Evolutionary conservation across 2,797 vertebrate species (phyloP).

Genomic region (Huso huso): DNA sequence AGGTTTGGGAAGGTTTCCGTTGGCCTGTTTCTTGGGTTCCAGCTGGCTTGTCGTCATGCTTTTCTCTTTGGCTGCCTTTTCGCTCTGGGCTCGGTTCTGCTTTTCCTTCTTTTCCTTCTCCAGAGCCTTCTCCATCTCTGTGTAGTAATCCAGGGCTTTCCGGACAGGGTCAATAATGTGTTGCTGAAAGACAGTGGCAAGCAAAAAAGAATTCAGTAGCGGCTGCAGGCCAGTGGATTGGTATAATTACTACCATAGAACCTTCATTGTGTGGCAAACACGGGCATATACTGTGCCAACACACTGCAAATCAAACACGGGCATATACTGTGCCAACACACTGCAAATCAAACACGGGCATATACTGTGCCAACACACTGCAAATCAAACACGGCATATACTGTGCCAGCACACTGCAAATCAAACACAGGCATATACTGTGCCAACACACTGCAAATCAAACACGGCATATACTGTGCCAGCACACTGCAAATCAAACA

Average conservation of each 20-base stretch:
- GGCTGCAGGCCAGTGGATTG: neutral
- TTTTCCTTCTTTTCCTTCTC: constrained; percentile 58
- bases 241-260: neutral
- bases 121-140: constrained; percentile 66
- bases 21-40: neutral
- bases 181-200: constrained; percentile 42
- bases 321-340: too few species aligned
- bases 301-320: too few species aligned
- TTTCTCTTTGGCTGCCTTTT: constrained; percentile 30
- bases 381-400: too few species aligned
- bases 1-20: neutral
- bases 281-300: too few species aligned
- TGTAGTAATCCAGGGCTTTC: constrained; percentile 70
- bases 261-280: too few species aligned
- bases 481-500: too few species aligned
- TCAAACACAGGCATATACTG: too few species aligned
- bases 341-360: too few species aligned
- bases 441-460: too few species aligned
- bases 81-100: constrained; percentile 42
- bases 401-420: too few species aligned
- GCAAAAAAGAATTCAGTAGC: neutral
- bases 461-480: too few species aligned
- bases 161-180: constrained; percentile 64
- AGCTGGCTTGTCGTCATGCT: neutral
- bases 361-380: too few species aligned